These are phyloP conservation scores for Lateolabrax maculatus DNA, from an alignment of 2,797 vertebrate species.

Conservation along the genomic window DNA sequence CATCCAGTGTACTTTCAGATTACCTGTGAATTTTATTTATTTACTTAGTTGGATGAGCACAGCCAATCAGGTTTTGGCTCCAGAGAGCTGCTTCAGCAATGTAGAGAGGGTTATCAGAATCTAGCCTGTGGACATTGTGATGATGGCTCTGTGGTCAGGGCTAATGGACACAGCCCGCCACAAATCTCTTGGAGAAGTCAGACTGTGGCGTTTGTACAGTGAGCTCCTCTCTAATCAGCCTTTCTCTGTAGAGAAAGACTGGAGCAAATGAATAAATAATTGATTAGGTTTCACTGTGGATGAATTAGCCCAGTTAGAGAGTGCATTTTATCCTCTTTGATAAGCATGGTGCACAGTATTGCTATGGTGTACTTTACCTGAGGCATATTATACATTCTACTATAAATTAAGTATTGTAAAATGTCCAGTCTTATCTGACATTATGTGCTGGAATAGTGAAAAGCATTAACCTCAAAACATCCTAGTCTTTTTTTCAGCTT, in stretches of 20 bases:
- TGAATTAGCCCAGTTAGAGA: constrained; percentile 64
- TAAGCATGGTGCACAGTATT: constrained; percentile 19
- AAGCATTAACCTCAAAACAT: neutral
- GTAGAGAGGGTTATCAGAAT: constrained; percentile 16
- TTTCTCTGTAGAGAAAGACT: constrained; percentile 53
- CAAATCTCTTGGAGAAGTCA: constrained; percentile 36
- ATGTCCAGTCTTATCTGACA: neutral
- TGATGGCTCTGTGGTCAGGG: constrained; percentile 49
- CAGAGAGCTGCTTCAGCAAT: constrained; percentile 10
- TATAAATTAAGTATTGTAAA: constrained; percentile 20
- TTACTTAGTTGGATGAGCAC: neutral
- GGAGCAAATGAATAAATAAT: constrained; percentile 73
- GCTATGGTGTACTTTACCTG: constrained; percentile 17
- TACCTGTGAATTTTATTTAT: neutral
- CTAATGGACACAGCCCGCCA: constrained; percentile 55
- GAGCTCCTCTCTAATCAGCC: constrained; percentile 58
- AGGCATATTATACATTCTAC: constrained; percentile 17
- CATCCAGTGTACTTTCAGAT: neutral
- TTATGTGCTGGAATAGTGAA: neutral
- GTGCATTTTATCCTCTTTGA: constrained; percentile 54
- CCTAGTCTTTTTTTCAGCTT: neutral
- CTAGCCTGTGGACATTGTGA: constrained; percentile 8
- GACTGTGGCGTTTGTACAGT: constrained; percentile 23
- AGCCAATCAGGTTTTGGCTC: constrained; percentile 20
- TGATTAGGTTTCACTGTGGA: constrained; percentile 64